Evolutionary conservation across 2,797 vertebrate genomes (phyloP), one percentile per base, ranked within the genome.

Genomic region (Silurus aristotelis): DNA sequence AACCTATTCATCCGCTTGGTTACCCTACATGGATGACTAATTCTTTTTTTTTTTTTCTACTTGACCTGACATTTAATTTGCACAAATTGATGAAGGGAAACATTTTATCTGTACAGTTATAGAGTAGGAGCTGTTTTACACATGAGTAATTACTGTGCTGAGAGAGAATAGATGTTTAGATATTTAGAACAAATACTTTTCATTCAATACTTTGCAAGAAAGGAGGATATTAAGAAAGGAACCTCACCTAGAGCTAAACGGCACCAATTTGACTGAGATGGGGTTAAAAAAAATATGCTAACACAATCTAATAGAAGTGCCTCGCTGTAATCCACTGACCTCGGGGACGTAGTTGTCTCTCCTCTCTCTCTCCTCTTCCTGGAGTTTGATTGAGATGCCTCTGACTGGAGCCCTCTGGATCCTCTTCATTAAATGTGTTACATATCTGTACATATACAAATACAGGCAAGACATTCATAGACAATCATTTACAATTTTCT

Each of bases 381-480:
- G 98, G 86, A 99, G 95, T 90, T 99, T 99, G 93, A 99, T 98
- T 89, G 98, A 99, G 95, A 99, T 99, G 67, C 98, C 98, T 87
- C 98, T 93, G 82, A 99, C 97, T 0, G 98, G 97, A 0, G 97
- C 97, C 2, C 97, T 95, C 94, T 99, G 98, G 89, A 99, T 99
- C 0, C 97, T 94, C 92, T 99, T 99, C 98, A 99, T 99, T 90
- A 99, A 92, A 88, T 98, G 98, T 0, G 98, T 99, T 85, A 99
- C 98, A 77, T 99, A 99, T 86, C 97, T 99, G 88, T 52, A 72
- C 15, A n/a, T 3, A 68, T 6, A 84, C 25, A 48, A 73, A 25
- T 12, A 25, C 63, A 64, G 17, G 43, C 17, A 13, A 8, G 52
- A 25, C 12, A 22, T 48, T 9, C 25, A 17, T 12, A 8, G 6